phyloP scores from a whole-genome alignment of 1,140 invertebrate species.

The Tetraneura akinire region DNA sequence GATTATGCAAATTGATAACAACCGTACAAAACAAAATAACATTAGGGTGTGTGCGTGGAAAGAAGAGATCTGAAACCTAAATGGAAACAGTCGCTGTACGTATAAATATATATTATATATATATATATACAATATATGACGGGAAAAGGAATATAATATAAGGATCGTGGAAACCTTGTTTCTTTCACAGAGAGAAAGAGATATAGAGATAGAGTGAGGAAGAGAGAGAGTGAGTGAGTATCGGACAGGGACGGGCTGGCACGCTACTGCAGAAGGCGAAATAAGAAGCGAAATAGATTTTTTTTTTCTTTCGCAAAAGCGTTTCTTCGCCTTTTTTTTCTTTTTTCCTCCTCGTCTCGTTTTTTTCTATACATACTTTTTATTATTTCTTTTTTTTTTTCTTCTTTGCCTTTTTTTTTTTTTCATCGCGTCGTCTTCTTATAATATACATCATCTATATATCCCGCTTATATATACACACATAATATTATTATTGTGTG shows the following conservation, averaged over 20 bases:
- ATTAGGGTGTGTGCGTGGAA: slow-evolving; percentile 49
- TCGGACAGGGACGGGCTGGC: background rate
- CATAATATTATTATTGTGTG: no score
- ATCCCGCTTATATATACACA: background rate
- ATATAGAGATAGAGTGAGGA: no score
- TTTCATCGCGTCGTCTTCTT: slow-evolving; percentile 36
- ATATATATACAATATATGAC: no score
- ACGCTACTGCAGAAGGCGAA: background rate
- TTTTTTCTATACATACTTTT: no score
- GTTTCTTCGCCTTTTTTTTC: slow-evolving; percentile 31
- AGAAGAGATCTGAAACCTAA: slow-evolving; percentile 50
- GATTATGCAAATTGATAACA: slow-evolving; percentile 52
- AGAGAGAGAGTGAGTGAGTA: no score
- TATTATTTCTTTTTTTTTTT: no score
- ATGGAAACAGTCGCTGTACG: slow-evolving; percentile 37
- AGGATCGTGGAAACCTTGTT: slow-evolving; percentile 24
- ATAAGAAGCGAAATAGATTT: slow-evolving; percentile 42
- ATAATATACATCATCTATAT: no score
- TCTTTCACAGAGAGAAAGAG: slow-evolving; percentile 32
- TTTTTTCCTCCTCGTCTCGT: background rate
- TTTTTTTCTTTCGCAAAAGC: slow-evolving; percentile 24
- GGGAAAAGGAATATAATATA: no score
- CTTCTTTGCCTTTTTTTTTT: slow-evolving; percentile 5
- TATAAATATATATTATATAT: no score
- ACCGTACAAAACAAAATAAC: slow-evolving; percentile 51